A percentile compares a stretch with the other conserved stretches of the same genome.
Conservation (phyloP, 2,113 vertebrate genomes). For the Brachypteracias leptosomus region DNA sequence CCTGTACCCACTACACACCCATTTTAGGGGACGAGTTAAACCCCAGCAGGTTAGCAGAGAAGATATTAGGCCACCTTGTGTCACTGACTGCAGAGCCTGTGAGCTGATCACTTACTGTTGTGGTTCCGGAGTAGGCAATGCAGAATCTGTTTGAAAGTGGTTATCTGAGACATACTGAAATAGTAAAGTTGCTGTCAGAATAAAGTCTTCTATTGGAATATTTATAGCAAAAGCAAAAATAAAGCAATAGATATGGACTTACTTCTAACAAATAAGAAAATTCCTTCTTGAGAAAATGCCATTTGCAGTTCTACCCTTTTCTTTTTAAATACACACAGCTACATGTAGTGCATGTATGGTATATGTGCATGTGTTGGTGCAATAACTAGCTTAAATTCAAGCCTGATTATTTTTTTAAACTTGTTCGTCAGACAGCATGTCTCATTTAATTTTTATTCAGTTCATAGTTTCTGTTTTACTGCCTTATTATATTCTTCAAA, state of each 20-base stretch:
- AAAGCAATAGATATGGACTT: not conserved
- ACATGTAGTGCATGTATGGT: not conserved
- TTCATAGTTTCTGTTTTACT: conserved; percentile 39
- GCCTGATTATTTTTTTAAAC: not conserved
- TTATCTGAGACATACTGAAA: not conserved
- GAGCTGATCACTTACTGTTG: not conserved
- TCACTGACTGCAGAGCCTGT: not conserved
- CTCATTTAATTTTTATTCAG: conserved; percentile 35
- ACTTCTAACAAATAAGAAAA: not conserved
- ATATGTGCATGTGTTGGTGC: not conserved
- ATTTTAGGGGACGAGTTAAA: not conserved
- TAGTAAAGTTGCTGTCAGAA: not conserved
- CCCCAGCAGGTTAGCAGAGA: not conserved
- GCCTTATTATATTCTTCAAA: not conserved
- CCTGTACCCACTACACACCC: not conserved
- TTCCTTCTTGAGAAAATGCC: not conserved
- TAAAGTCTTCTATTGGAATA: not conserved
- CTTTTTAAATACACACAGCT: not conserved
- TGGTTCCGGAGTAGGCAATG: not conserved
- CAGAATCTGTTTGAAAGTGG: not conserved
- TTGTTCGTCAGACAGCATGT: not conserved
- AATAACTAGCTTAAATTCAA: not conserved
- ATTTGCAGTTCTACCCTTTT: not conserved
- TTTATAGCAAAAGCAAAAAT: not conserved
- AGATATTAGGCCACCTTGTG: not conserved